Percentiles rank a stretch among this genome's conserved stretches.
Conservation (phyloP, 2,113 vertebrate genomes). For the Naja naja region DNA sequence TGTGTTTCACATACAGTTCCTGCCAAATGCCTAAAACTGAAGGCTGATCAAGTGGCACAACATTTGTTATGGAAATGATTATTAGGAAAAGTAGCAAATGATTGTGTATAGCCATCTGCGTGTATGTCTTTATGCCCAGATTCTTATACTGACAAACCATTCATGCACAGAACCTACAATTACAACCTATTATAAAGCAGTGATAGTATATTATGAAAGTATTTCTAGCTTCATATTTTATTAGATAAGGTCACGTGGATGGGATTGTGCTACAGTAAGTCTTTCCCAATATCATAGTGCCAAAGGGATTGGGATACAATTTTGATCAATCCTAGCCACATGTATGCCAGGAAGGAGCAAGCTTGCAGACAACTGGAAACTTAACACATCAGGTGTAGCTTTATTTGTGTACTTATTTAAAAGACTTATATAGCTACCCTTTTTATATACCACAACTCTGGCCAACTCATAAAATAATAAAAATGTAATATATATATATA, state of each 20-base stretch:
- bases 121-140: slow-evolving; percentile 1
- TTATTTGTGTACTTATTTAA: neutral
- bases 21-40: slow-evolving; percentile 63
- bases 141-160: slow-evolving; percentile 24
- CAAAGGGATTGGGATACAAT: neutral
- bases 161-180: slow-evolving; percentile 9
- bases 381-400: neutral
- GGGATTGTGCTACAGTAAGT: neutral
- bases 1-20: slow-evolving; percentile 55
- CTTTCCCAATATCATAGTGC: neutral
- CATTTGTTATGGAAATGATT: slow-evolving; percentile 66
- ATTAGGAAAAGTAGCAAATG: slow-evolving; percentile 62
- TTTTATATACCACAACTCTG: neutral
- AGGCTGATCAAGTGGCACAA: slow-evolving; percentile 62
- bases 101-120: slow-evolving; percentile 59
- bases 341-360: no score
- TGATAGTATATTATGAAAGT: slow-evolving; percentile 30
- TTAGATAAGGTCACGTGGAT: slow-evolving; percentile 22
- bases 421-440: neutral
- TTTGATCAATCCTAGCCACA: neutral
- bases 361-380: neutral
- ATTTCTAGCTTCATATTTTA: slow-evolving; percentile 39
- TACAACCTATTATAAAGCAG: slow-evolving; percentile 15
- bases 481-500: neutral
- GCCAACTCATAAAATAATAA: neutral